Base-by-base conservation (phyloP, 2,888 invertebrate species). In the Conchocele bisecta region DNA sequence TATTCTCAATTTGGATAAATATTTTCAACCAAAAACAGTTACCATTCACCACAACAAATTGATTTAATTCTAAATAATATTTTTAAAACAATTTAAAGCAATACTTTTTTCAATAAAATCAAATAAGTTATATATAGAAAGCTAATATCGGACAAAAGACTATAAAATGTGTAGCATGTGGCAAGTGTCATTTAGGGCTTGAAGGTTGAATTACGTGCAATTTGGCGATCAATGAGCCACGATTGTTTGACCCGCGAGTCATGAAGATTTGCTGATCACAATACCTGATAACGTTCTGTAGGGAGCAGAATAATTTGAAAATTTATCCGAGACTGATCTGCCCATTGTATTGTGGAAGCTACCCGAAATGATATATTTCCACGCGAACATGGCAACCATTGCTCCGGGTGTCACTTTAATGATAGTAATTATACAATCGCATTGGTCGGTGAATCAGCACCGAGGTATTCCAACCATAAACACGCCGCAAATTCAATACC, bases 361-460 rank as follows among this genome's bases (percentile, higher is more conserved):
- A 7, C 17, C 11, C 33, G 15, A 51, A 51, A 51, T 51, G 51
- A 51, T 31, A 51, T 51, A 51, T 51, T 51, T 31, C 17, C 35
- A 35, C 33, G 35, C 33, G 7, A 51, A 51, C 29, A 33, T 20
- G 15, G 29, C 26, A 29, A 5, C 29, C n/a, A 5, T 15, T 22
- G 29, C 53, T 46, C 50, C 29, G 56, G 57, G 66, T 60, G 65
- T 61, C 65, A 61, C 50, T 46, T n/a, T 69, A 57, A 70, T 67
- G 59, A 63, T 15, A 41, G 53, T 28, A 42, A 67, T 71, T 70
- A 67, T 60, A 57, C 56, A 33, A 75, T 75, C 56, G 64, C 37
- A 29, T 26, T 50, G 59, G 66, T 58, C 54, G 59, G 48, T 75
- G 70, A 75, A 75, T 75, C 69, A 69, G 66, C 54, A 48, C 42